A percentile compares a stretch with the other conserved stretches of the same genome.
phyloP scores from a whole-genome alignment of 1,140 invertebrate species.

The Ceratosolen solmsi region DNA sequence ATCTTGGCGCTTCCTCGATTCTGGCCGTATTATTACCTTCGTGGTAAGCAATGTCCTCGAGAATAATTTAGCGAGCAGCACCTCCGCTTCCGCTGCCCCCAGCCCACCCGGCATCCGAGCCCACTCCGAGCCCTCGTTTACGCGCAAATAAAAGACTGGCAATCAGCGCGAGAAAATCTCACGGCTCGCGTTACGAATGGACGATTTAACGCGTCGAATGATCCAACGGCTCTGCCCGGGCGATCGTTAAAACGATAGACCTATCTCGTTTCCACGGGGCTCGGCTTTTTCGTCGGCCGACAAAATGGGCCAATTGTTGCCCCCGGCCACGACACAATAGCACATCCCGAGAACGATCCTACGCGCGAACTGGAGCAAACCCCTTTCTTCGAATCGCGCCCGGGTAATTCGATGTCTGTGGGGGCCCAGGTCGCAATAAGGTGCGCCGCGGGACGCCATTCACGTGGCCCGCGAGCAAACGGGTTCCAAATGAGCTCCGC shows the following conservation, averaged over 20 bases:
- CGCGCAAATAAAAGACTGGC: constrained; percentile 29
- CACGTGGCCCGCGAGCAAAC: constrained; percentile 49
- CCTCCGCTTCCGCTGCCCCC: too few species aligned
- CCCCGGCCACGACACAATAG: constrained; percentile 56
- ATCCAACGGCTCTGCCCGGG: constrained; percentile 30
- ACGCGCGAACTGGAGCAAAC: constrained; percentile 60
- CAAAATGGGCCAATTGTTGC: constrained; percentile 19
- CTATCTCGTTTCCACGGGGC: constrained; percentile 49
- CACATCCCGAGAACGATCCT: constrained; percentile 51
- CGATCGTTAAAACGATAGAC: constrained; percentile 53
- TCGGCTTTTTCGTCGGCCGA: constrained; percentile 42
- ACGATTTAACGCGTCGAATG: constrained; percentile 47
- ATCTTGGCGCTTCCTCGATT: too few species aligned
- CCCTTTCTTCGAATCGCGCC: constrained; percentile 57
- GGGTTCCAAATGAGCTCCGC: constrained; percentile 61
- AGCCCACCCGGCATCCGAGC: too few species aligned
- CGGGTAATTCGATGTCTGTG: constrained; percentile 51
- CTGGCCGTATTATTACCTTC: too few species aligned
- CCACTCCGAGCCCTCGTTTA: constrained; percentile 16
- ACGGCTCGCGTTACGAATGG: constrained; percentile 38
- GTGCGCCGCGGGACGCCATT: constrained; percentile 61
- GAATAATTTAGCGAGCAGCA: too few species aligned
- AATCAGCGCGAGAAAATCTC: constrained; percentile 35
- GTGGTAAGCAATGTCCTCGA: too few species aligned
- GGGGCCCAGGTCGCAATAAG: constrained; percentile 50